phyloP scores from a whole-genome alignment of 2,888 invertebrate species.

The Coleophora deauratella region DNA sequence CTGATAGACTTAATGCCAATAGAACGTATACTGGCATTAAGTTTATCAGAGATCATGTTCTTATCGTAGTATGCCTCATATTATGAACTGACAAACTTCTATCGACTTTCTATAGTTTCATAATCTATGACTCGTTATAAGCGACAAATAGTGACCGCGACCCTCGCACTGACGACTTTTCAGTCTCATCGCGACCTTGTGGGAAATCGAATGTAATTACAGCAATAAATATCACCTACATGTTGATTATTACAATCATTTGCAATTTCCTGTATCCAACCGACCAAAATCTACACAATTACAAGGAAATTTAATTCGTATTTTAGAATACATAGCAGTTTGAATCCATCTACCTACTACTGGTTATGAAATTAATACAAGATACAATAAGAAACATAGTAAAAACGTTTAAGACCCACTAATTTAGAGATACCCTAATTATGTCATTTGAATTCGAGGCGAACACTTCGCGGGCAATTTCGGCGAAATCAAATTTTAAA shows the following conservation, averaged over 20 bases:
- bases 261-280: too few relatives aligned
- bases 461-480: constrained; percentile 33
- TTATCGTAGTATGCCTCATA: too few relatives aligned
- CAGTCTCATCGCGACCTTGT: constrained; percentile 18
- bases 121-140: constrained; percentile 42
- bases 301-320: constrained; percentile 1
- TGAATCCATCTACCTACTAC: too few relatives aligned
- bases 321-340: too few relatives aligned
- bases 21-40: too few relatives aligned
- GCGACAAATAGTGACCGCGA: constrained; percentile 35
- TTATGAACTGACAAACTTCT: too few relatives aligned
- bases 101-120: too few relatives aligned
- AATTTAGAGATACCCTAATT: constrained; percentile 19
- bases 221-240: too few relatives aligned
- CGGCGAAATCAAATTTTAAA: constrained; percentile 42
- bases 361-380: background rate
- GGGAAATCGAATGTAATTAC: constrained; percentile 26
- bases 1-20: too few relatives aligned
- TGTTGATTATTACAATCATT: too few relatives aligned
- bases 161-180: constrained; percentile 6
- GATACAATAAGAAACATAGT: background rate
- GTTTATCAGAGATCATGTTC: too few relatives aligned
- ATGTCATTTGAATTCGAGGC: constrained; percentile 40
- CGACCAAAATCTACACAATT: too few relatives aligned
- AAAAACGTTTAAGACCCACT: background rate